Base-by-base conservation (phyloP, 2,113 vertebrate genomes). In the Boleophthalmus pectinirostris region DNA sequence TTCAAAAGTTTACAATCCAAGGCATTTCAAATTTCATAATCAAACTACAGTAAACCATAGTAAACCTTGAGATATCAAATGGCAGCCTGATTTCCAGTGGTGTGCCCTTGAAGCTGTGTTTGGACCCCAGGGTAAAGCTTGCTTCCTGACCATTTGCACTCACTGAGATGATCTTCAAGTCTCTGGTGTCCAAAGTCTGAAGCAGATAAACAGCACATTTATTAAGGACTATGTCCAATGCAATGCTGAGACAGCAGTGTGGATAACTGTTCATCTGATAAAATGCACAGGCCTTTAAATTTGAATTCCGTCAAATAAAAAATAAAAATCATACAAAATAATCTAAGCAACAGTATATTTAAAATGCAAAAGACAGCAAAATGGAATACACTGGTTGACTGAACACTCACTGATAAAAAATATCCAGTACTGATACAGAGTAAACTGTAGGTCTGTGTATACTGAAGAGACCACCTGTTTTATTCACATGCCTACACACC, bases 131-230 rank as follows among this genome's bases (percentile, higher is more conserved):
- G 9, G 10, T 63, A 72, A 97, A 99, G 12, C 70, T 84, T 8
- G 95, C 95, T 23, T 91, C 89, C 85, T 97, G 95, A 63, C 95
- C 95, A 81, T 96, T 96, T 16, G 94, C 93, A 0, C 87, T 87
- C 78, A 96, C 96, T 10, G 94, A 95, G 47, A 90, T 79, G 73
- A 99, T 90, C 61, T 91, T 94, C 38, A 99, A 78, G 1, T 96
- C 96, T 73, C 87, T 95, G 16, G 95, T 95, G 87, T 99, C 98
- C 88, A 99, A 92, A 73, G 90, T 92, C 98, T 99, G 88, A 43
- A 87, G 18, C 23, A 63, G 21, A 69, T 10, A 70, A 45, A 33
- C 2, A 1, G 29, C 23, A 46, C 5, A 9, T 16, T 47, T 7
- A 57, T 64, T 73, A 68, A 47, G 29, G 47, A 14, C 23, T 68